Base-by-base conservation (phyloP, 1,140 invertebrate species). In the Diuraphis noxia region DNA sequence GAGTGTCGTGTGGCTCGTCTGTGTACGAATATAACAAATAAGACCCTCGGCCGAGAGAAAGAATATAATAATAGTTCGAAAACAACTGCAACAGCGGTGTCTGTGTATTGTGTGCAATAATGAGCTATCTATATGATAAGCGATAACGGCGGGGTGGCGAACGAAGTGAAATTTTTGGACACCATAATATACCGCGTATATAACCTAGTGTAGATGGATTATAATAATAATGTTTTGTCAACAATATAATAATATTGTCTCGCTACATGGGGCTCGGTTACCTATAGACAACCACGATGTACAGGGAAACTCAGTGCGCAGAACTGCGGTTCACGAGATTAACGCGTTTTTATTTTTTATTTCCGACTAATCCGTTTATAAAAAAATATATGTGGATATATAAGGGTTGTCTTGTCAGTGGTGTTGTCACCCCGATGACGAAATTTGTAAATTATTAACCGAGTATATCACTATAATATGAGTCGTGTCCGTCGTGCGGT, bases 61-160 rank as follows among this genome's bases (percentile, higher is more conserved):
- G 63, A 79, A 90, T 49, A 88, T 0, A 79, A 89, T 77, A n/a
- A 49, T 46, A 46, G 34, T 34, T 21, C 17, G 23, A 30, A n/a
- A 40, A 41, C 81, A 40, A 81, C 46, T 21, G 46, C 36, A 21
- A n/a, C 8, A 34, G n/a, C 85, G 10, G 25, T 34, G 9, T 7
- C 34, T 56, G n/a, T 63, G 41, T 9, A 77, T 13, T 41, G 30
- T 81, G 36, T 25, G 36, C 2, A 4, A 21, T 90, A 90, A 90
- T 90, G 88, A 90, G 88, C 88, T 25, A 90, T 90, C 88, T 90
- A 1, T 90, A 90, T 90, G 88, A 90, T 90, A 90, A 90, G 81
- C 81, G 88, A 90, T 81, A 90, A 90, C 88, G 38, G 88, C 77
- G 72, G 43, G 43, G 41, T 8, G 43, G 46, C 82, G n/a, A n/a